Evolutionary conservation across 2,113 vertebrate species (phyloP), one percentile per base, ranked within the genome.

Genomic region (Phylloscopus trochiloides): DNA sequence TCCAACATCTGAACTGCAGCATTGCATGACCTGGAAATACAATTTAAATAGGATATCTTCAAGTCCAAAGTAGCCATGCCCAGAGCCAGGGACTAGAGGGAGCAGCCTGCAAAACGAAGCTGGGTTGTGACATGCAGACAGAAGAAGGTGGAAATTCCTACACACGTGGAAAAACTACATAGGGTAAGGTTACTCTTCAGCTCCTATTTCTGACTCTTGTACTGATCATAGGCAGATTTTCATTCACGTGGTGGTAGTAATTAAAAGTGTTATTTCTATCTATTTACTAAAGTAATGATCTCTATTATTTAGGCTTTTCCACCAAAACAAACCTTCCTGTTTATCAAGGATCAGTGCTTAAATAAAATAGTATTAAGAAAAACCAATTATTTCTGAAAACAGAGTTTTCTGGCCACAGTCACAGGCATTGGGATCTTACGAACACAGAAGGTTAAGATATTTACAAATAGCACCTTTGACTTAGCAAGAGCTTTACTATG

Each of bases 161-260:
- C 24, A 61, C 9, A 5, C 0, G 3, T 10, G 18, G 18, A 12
- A 62, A 32, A 63, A 14, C 20, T 42, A 3, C 1, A 1, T 2
- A 32, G 24, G 19, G 29, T 7, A 42, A 66, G 24, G 8, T 86
- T 71, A 73, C 42, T 74, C 51, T 58, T 80, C 50, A 48, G 8
- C 12, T 65, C 14, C 9, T 32, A 0, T 82, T 76, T 88, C 45
- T 70, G 59, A 57, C 7, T 72, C 48, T 31, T 78, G 13, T n/a
- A 52, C 48, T 65, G 54, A 13, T 24, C 38, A 24, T 1, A 15
- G n/a, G 20, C 7, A 65, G 24, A 18, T 82, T 75, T 72, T 88
- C 26, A 29, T 83, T 68, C 57, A 43, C 28, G 19, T 12, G 22
- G 12, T 22, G 17, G 26, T 54, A 89, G 21, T 51, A 72, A 77